Evolutionary conservation across 2,888 invertebrate genomes (phyloP).

Genomic region (Caenorhabditis sp.): DNA sequence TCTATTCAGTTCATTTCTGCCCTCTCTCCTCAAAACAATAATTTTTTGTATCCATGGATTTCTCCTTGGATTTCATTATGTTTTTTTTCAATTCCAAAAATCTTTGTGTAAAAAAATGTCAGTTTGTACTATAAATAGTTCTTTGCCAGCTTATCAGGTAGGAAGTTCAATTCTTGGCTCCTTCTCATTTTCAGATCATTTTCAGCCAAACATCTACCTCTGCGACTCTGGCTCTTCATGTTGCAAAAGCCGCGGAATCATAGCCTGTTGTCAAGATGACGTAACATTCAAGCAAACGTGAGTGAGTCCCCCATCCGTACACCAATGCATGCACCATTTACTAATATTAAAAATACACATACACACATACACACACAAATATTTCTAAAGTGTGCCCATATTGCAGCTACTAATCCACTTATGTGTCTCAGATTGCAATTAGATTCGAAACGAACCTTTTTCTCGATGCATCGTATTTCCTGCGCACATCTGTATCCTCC

Average conservation of each 20-base stretch:
- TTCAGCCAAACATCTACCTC: neutral
- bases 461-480: neutral
- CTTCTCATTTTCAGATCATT: neutral
- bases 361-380: no score
- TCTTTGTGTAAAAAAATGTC: neutral
- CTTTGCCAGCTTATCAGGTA: neutral
- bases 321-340: neutral
- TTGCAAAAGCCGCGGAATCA: neutral
- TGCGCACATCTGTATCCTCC: neutral
- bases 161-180: neutral
- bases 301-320: neutral
- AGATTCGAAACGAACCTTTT: neutral
- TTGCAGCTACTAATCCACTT: conserved; percentile 1
- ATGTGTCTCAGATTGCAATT: conserved; percentile 1
- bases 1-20: no score
- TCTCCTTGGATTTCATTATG: neutral
- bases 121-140: neutral
- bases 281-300: neutral
- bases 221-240: neutral
- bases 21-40: no score
- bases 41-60: neutral
- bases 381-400: neutral
- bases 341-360: neutral
- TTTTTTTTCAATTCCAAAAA: neutral
- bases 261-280: neutral